A percentile compares a stretch with the other conserved stretches of the same genome.
phyloP scores from a whole-genome alignment of 2,888 invertebrate species.

The Protonemura montana region DNA sequence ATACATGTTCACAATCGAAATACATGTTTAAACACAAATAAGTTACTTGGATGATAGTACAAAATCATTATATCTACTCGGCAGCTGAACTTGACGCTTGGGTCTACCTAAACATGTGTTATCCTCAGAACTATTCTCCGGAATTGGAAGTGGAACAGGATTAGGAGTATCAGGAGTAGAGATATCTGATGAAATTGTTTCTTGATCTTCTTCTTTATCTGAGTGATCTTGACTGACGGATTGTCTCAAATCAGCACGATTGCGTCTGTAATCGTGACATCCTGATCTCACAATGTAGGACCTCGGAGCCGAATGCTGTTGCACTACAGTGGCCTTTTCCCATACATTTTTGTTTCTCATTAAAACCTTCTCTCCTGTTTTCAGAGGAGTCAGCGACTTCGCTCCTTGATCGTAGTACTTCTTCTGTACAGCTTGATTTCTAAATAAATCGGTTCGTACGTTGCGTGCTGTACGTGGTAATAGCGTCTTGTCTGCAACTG shows the following conservation, averaged over 20 bases:
- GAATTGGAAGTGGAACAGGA: too few relatives aligned
- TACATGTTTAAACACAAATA: too few relatives aligned
- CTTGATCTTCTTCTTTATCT: not conserved
- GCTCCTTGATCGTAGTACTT: constrained; percentile 31
- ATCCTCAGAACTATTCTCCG: not conserved
- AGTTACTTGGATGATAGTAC: too few relatives aligned
- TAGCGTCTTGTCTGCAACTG: not conserved
- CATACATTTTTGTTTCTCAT: not conserved
- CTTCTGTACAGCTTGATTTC: constrained; percentile 8
- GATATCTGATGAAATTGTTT: not conserved
- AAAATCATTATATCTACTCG: too few relatives aligned
- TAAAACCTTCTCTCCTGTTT: constrained; percentile 14
- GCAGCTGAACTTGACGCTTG: not conserved
- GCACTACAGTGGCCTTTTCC: not conserved
- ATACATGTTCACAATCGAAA: too few relatives aligned
- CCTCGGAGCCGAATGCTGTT: not conserved
- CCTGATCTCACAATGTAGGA: constrained; percentile 24
- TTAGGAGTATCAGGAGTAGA: too few relatives aligned
- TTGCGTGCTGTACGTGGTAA: not conserved
- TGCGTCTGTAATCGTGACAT: constrained; percentile 20
- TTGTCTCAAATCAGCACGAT: constrained; percentile 14
- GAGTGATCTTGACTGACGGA: not conserved
- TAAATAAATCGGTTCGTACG: not conserved
- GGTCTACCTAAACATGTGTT: not conserved
- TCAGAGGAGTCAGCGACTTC: not conserved